Conservation (phyloP, 2,888 invertebrate genomes). For the Eurois occulta region DNA sequence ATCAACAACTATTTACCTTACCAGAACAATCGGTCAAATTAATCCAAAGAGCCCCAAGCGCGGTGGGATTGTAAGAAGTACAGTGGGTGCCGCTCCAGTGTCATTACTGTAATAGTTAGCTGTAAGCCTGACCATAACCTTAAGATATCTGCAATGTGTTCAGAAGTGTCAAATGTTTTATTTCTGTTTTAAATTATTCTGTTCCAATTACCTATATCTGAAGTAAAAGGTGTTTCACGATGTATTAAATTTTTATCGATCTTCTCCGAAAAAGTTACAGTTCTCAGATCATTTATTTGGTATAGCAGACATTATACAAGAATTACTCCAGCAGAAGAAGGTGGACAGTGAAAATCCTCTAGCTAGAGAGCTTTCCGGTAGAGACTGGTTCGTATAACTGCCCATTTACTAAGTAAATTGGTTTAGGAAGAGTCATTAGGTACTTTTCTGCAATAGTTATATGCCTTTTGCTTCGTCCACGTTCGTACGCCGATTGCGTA, state of each 20-base stretch:
- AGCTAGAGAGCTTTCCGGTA: too few species aligned
- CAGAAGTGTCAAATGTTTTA: neutral
- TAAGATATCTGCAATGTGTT: slow-evolving; percentile 2
- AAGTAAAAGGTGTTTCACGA: neutral
- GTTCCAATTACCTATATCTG: neutral
- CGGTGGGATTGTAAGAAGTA: slow-evolving; percentile 23
- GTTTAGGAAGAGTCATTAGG: neutral
- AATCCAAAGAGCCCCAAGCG: neutral
- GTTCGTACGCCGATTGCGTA: neutral
- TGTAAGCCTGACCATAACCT: slow-evolving; percentile 49
- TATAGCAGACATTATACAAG: neutral
- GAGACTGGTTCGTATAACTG: neutral
- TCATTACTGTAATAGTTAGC: slow-evolving; percentile 23
- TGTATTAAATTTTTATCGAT: neutral
- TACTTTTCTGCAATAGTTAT: neutral
- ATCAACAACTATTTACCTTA: too few species aligned
- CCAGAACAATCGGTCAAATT: slow-evolving; percentile 19
- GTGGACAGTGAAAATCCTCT: neutral
- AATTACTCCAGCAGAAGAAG: neutral
- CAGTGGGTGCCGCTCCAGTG: slow-evolving; percentile 15
- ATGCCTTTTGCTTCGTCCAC: neutral
- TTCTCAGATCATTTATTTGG: neutral
- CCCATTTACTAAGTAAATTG: too few species aligned
- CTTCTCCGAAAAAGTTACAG: neutral
- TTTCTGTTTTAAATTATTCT: neutral